A percentile compares a stretch with the other conserved stretches of the same genome.
phyloP scores from a whole-genome alignment of 2,113 vertebrate species.

The Polypterus senegalus region DNA sequence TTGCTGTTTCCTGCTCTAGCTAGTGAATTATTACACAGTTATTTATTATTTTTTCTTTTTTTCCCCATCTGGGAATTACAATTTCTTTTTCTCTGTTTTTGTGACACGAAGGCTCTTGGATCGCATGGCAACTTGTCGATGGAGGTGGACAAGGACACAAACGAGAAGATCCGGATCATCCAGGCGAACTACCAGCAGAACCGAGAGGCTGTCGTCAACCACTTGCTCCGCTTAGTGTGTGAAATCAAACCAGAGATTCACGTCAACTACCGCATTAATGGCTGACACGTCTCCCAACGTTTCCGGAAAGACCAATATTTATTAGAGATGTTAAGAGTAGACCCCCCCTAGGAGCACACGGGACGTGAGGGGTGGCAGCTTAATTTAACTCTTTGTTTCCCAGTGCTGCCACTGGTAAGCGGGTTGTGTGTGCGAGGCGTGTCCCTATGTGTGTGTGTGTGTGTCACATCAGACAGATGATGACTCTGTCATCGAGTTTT shows the following conservation, averaged over 20 bases:
- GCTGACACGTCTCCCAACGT: conserved; percentile 36
- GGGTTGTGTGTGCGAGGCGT: too few species aligned
- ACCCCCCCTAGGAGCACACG: too few species aligned
- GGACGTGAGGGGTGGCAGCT: too few species aligned
- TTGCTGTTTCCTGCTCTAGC: too few species aligned
- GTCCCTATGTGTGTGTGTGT: too few species aligned
- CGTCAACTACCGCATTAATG: conserved; percentile 77
- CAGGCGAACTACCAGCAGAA: conserved; percentile 74
- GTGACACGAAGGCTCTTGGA: conserved; percentile 64
- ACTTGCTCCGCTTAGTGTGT: conserved; percentile 70
- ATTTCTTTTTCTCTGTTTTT: not conserved
- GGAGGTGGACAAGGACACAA: conserved; percentile 84
- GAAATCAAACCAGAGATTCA: conserved; percentile 90
- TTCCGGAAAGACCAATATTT: too few species aligned
- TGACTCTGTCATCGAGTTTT: too few species aligned
- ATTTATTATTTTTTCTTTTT: not conserved
- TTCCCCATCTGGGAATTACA: not conserved
- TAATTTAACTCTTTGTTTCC: too few species aligned
- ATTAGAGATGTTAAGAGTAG: too few species aligned
- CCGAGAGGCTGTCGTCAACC: conserved; percentile 64
- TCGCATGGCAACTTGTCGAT: conserved; percentile 86
- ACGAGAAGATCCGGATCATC: conserved; percentile 68
- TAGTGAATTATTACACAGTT: too few species aligned
- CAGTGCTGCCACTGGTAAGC: too few species aligned
- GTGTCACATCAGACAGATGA: too few species aligned